Evolutionary conservation across 2,797 vertebrate species (phyloP).

Genomic region (Ceryle rudis): DNA sequence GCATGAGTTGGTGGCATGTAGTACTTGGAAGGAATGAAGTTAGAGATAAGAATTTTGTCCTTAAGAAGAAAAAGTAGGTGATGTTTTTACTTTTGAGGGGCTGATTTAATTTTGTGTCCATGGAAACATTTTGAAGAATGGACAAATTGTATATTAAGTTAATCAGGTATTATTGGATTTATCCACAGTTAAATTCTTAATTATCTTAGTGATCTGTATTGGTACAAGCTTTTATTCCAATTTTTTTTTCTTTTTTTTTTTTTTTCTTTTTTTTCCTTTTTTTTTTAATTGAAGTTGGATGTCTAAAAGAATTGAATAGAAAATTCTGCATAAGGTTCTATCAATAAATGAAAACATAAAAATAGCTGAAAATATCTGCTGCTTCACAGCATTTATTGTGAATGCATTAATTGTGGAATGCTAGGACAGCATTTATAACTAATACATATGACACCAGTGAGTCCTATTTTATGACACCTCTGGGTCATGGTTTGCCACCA

Average conservation of each 20-base stretch:
- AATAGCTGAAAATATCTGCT: background rate
- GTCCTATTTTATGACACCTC: background rate
- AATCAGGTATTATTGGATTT: background rate
- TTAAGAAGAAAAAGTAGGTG: background rate
- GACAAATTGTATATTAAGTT: background rate
- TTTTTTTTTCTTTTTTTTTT: no score
- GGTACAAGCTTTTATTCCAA: background rate
- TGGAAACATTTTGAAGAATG: background rate
- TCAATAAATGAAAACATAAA: background rate
- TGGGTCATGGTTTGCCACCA: background rate
- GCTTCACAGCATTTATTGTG: background rate
- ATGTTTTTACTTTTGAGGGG: background rate
- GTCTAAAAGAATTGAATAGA: background rate
- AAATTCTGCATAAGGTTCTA: background rate
- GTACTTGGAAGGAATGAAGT: background rate
- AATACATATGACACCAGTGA: rapidly evolving
- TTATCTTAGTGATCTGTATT: background rate
- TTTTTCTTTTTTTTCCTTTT: background rate
- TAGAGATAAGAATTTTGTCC: background rate
- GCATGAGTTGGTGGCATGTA: background rate
- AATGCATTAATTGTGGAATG: background rate
- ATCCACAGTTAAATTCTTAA: background rate
- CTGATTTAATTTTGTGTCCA: background rate
- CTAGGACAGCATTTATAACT: background rate
- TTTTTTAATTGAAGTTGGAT: background rate